Evolutionary conservation across 2,888 invertebrate genomes (phyloP), one percentile per base, ranked within the genome.

Genomic region (Diloba caeruleocephala): DNA sequence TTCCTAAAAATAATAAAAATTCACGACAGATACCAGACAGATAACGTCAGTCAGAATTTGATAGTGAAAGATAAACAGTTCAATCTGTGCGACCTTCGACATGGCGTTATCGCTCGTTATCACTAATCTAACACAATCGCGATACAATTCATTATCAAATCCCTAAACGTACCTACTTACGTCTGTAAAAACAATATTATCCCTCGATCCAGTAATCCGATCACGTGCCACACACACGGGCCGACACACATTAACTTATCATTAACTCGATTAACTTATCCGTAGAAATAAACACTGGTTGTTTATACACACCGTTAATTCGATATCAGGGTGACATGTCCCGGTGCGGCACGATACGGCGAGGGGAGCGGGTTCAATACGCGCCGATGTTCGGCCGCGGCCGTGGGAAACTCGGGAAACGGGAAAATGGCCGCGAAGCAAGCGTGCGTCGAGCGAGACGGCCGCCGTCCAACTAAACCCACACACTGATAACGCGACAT

Each of bases 401-500:
- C 78, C 78, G 80, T 81, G 84, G 82, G 78, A 82, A 85, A 83
- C 78, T 79, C 76, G 85, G 87, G 79, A 85, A 89, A 84, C 74
- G 80, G 67, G 81, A 71, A 75, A 82, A 78, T 66, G 60, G 54
- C 52, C 52, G 52, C 63, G 61, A 7, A 72, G 71, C 81, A 76
- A 57, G 74, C 92, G 90, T 90, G 89, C 87, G 88, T 66, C 72
- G 70, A 62, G 66, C 70, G 61, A 66, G 76, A 76, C 87, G 83
- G 71, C 79, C 84, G 83, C 78, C 77, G 78, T 73, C 78, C 71
- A 77, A 92, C 91, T 92, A 90, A 82, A 82, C 84, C 68, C 69
- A 78, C 72, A 72, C 74, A 76, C 79, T 91, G 92, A 92, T 92
- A 92, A 92, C 86, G 80, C 76, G 38, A 78, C 85, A 84, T 84